A percentile compares a stretch with the other conserved stretches of the same genome.
phyloP scores from a whole-genome alignment of 2,113 vertebrate species.

The Halcyon senegalensis region DNA sequence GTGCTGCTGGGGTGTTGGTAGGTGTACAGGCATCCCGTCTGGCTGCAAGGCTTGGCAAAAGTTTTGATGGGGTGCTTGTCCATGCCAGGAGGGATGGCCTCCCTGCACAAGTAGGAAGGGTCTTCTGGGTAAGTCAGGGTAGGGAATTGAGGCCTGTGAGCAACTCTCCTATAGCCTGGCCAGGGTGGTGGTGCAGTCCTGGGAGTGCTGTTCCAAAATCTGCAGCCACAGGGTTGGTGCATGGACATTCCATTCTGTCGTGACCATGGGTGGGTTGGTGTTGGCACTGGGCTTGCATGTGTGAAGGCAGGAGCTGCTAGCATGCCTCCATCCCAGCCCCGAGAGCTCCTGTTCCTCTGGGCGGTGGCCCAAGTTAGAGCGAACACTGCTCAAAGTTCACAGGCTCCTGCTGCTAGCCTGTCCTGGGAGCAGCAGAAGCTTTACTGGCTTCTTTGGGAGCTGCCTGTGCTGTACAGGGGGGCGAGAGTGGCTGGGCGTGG shows the following conservation, averaged over 20 bases:
- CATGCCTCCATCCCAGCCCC: rapidly evolving
- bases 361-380: not conserved
- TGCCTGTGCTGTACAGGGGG: rapidly evolving
- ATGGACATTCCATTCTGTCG: rapidly evolving
- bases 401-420: not conserved
- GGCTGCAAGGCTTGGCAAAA: rapidly evolving
- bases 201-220: not conserved
- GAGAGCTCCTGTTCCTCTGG: not conserved
- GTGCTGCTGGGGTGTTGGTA: not conserved
- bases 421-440: not conserved
- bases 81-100: not conserved
- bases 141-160: not conserved
- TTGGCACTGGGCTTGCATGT: rapidly evolving
- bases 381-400: not conserved
- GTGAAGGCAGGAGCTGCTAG: not conserved
- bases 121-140: not conserved
- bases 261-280: not conserved
- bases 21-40: not conserved
- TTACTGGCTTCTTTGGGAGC: not conserved
- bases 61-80: not conserved
- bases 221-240: not conserved
- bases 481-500: rapidly evolving
- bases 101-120: not conserved
- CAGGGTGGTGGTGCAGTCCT: rapidly evolving
- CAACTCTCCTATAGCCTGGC: no score